A percentile compares a stretch with the other conserved stretches of the same genome.
phyloP scores from a whole-genome alignment of 1,140 invertebrate species.

The Plectrocnemia conspersa region DNA sequence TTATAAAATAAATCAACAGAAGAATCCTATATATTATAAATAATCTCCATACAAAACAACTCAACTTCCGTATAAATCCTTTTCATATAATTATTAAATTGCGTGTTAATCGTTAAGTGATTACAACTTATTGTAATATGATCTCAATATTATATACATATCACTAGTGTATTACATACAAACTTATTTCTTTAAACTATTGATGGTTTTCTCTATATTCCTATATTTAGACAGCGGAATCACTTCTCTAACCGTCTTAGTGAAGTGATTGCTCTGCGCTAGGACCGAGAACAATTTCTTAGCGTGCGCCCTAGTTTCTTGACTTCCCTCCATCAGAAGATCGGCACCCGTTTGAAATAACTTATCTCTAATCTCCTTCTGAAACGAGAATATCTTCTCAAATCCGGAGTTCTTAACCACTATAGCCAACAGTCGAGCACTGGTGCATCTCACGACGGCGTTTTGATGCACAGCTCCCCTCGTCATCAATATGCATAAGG shows the following conservation, averaged over 20 bases:
- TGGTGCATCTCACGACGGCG: slow-evolving; percentile 72
- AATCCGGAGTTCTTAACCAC: slow-evolving; percentile 68
- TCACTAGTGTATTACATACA: neutral
- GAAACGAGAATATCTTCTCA: slow-evolving; percentile 65
- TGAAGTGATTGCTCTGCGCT: slow-evolving; percentile 59
- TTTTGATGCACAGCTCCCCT: slow-evolving; percentile 75
- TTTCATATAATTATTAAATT: too few relatives aligned
- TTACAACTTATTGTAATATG: too few relatives aligned
- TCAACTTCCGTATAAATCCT: too few relatives aligned
- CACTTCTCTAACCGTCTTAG: slow-evolving; percentile 60
- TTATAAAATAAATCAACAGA: too few relatives aligned
- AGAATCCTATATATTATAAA: too few relatives aligned
- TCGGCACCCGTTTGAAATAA: slow-evolving; percentile 75
- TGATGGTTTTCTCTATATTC: slow-evolving; percentile 63
- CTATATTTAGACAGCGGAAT: slow-evolving; percentile 60
- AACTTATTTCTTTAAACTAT: slow-evolving; percentile 31
- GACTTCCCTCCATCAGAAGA: slow-evolving; percentile 78
- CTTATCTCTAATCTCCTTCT: slow-evolving; percentile 74
- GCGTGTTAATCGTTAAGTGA: too few relatives aligned
- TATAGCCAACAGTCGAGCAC: slow-evolving; percentile 71
- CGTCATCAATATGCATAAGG: slow-evolving; percentile 49
- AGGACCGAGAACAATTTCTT: slow-evolving; percentile 60
- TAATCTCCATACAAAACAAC: too few relatives aligned
- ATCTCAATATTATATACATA: slow-evolving; percentile 6
- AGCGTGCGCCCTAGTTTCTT: slow-evolving; percentile 75